Conservation (phyloP, 2,797 vertebrate genomes). For the Triplophysa yarkandensis region DNA sequence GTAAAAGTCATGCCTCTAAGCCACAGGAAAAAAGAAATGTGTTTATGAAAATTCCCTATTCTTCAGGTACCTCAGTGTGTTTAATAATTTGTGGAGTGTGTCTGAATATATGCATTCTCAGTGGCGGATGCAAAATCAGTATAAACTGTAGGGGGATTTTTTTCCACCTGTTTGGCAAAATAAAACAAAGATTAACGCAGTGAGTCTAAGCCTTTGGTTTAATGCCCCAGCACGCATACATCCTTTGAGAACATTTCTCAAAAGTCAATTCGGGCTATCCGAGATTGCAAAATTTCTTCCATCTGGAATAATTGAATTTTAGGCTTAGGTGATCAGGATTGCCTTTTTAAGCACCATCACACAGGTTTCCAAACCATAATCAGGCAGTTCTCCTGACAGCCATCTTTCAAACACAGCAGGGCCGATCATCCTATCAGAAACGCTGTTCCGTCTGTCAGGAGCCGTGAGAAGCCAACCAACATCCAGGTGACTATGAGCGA, state of each 20-base stretch:
- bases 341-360: conserved; percentile 68
- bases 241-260: conserved; percentile 64
- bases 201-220: conserved; percentile 64
- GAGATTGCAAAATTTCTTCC: conserved; percentile 67
- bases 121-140: conserved; percentile 50
- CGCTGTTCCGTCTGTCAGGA: conserved; percentile 60
- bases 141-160: conserved; percentile 40
- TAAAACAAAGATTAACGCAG: conserved; percentile 46
- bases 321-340: conserved; percentile 71
- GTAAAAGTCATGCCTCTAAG: conserved; percentile 17
- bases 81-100: conserved; percentile 28
- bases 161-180: conserved; percentile 32
- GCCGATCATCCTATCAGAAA: conserved; percentile 42
- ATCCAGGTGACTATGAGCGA: neutral
- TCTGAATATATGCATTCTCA: conserved; percentile 26
- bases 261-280: conserved; percentile 68
- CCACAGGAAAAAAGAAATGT: conserved; percentile 23
- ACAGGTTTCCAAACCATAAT: conserved; percentile 68
- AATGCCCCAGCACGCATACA: conserved; percentile 56
- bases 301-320: conserved; percentile 73
- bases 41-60: conserved; percentile 33
- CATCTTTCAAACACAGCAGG: conserved; percentile 60
- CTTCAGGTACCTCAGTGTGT: neutral
- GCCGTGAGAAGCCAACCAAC: conserved; percentile 47
- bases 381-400: conserved; percentile 71